A percentile compares a stretch with the other conserved stretches of the same genome.
Conservation (phyloP, 1,140 invertebrate genomes). For the Bombus terrestris region DNA sequence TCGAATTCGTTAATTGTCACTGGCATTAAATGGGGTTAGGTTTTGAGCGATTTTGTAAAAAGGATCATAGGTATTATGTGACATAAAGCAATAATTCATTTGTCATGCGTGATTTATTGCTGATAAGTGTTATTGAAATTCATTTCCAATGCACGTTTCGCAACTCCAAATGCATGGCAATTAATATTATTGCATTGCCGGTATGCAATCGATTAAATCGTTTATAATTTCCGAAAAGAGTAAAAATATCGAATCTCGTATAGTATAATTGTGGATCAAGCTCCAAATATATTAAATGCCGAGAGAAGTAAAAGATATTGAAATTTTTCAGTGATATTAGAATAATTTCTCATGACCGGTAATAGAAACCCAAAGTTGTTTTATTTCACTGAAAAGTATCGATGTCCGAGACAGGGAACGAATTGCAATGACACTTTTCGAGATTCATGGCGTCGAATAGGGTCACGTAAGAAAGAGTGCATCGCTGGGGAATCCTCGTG, state of each 20-base stretch:
- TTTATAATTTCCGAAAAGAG: not conserved
- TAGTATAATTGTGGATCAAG: too few relatives aligned
- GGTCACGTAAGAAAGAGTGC: constrained; percentile 43
- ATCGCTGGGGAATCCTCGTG: constrained; percentile 29
- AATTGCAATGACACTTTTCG: constrained; percentile 10
- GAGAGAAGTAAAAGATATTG: not conserved
- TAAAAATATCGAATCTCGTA: not conserved
- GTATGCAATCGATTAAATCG: not conserved
- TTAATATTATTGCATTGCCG: constrained; percentile 9
- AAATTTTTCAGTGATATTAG: not conserved
- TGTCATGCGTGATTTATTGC: constrained; percentile 27
- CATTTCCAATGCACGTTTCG: constrained; percentile 9
- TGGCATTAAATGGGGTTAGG: not conserved
- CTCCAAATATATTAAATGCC: not conserved
- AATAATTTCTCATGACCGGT: not conserved
- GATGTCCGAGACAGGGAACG: constrained; percentile 19
- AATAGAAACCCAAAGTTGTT: not conserved
- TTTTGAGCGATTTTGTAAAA: not conserved
- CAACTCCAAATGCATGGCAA: not conserved
- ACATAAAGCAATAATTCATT: constrained; percentile 18
- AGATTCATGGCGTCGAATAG: constrained; percentile 36
- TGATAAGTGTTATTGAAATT: constrained; percentile 40
- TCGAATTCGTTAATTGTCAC: not conserved
- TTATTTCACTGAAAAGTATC: constrained; percentile 1
- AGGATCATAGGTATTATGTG: not conserved